These are phyloP conservation scores for Geococcyx californianus DNA, from an alignment of 2,113 vertebrate genomes.

Conservation along the genomic window DNA sequence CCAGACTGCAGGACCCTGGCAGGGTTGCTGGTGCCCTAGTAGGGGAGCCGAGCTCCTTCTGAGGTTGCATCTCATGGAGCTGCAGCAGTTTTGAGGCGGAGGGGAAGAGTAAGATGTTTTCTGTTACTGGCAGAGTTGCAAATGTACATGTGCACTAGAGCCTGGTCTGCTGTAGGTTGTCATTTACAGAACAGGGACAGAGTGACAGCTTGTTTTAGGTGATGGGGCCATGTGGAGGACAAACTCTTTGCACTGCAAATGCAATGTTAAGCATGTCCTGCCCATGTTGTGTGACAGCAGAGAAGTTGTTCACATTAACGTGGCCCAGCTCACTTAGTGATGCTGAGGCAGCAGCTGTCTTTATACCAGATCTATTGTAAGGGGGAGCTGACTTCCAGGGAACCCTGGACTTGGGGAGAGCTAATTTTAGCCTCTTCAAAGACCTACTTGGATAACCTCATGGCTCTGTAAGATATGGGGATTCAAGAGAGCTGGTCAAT, in stretches of 20 bases:
- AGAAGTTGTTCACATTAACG: not conserved
- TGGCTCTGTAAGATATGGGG: no score
- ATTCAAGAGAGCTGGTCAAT: no score
- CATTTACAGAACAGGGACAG: no score
- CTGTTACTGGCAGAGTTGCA: no score
- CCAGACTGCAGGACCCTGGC: not conserved
- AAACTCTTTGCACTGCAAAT: accelerated
- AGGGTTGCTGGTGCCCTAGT: not conserved
- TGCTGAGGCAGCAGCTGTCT: not conserved
- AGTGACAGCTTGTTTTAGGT: not conserved
- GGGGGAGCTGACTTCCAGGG: no score
- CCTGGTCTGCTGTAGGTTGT: not conserved
- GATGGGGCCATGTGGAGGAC: not conserved
- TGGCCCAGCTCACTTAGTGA: not conserved
- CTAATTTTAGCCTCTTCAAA: no score
- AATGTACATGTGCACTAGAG: accelerated
- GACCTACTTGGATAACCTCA: no score
- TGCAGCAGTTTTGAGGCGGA: not conserved
- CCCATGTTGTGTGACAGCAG: not conserved
- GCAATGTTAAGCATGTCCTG: not conserved
- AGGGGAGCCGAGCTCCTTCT: not conserved
- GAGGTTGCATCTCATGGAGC: not conserved
- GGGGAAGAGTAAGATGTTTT: not conserved
- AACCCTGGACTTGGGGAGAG: no score
- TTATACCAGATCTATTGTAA: not conserved